These are phyloP conservation scores for Dipus sagitta DNA, from an alignment of 2,797 vertebrate species.

Conservation along the genomic window DNA sequence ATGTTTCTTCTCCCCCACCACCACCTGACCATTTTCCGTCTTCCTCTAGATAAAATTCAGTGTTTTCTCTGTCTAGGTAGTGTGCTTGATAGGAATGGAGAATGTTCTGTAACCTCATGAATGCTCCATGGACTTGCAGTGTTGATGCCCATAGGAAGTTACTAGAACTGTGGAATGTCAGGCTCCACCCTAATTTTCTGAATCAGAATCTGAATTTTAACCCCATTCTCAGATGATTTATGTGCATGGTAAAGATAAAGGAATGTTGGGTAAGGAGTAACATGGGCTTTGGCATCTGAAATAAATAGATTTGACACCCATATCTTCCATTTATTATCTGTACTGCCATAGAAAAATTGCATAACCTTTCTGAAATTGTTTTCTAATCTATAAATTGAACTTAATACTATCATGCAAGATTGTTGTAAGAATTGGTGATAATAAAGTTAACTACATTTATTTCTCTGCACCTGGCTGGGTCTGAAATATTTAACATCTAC, in stretches of 20 bases:
- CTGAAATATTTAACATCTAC: neutral
- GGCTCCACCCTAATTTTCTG: no score
- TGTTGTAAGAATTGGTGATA: neutral
- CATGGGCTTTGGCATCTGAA: neutral
- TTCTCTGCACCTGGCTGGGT: neutral
- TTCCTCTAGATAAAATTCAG: neutral
- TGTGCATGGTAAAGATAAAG: fast-evolving
- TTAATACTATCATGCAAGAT: neutral
- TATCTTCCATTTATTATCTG: neutral
- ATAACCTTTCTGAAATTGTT: neutral
- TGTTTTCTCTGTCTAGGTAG: neutral
- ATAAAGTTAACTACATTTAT: neutral
- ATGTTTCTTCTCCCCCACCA: neutral
- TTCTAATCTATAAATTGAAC: constrained; percentile 13
- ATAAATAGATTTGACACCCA: neutral
- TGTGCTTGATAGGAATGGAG: neutral
- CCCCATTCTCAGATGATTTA: no score
- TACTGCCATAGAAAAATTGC: neutral
- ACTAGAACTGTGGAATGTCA: neutral
- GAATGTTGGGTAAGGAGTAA: neutral
- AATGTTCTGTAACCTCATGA: neutral
- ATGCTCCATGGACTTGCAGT: no score
- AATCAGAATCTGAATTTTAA: neutral
- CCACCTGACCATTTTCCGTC: fast-evolving
- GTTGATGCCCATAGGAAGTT: neutral